Conservation (phyloP, 2,888 invertebrate species). For the Coecobrya sp. region DNA sequence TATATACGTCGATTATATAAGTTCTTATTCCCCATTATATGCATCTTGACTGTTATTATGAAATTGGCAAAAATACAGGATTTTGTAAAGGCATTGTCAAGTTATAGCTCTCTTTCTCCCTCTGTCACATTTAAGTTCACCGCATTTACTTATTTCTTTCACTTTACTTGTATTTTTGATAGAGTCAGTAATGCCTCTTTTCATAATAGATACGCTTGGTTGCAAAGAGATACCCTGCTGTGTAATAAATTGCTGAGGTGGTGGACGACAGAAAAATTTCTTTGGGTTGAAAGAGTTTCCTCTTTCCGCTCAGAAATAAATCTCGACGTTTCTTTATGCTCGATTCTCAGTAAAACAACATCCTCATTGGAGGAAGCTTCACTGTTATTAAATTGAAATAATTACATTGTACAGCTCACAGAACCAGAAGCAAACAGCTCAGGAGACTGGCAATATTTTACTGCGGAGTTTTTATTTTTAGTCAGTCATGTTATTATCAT, state of each 20-base stretch:
- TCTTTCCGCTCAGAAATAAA: slow-evolving; percentile 23
- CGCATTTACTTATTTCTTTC: not conserved
- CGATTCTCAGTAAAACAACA: not conserved
- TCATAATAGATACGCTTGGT: not conserved
- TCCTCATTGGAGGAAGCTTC: not conserved
- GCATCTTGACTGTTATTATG: not conserved
- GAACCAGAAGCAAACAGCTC: not conserved
- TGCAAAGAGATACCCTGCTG: slow-evolving; percentile 53
- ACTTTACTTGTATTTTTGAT: not conserved
- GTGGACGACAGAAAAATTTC: slow-evolving; percentile 61
- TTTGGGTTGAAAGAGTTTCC: slow-evolving; percentile 25
- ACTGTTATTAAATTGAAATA: slow-evolving; percentile 58
- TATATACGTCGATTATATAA: no score
- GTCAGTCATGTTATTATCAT: not conserved
- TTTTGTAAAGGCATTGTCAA: slow-evolving; percentile 11
- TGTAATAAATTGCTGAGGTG: slow-evolving; percentile 72
- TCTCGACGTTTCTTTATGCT: not conserved
- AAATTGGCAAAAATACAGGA: not conserved
- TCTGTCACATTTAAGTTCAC: slow-evolving; percentile 48
- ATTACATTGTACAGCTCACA: slow-evolving; percentile 6
- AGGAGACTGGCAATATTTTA: not conserved
- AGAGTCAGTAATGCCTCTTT: slow-evolving; percentile 14
- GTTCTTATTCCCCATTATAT: no score
- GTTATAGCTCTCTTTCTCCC: not conserved
- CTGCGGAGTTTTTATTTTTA: not conserved